Evolutionary conservation across 1,140 invertebrate genomes (phyloP), one percentile per base, ranked within the genome.

Genomic region (Lutraria rhynchaena): DNA sequence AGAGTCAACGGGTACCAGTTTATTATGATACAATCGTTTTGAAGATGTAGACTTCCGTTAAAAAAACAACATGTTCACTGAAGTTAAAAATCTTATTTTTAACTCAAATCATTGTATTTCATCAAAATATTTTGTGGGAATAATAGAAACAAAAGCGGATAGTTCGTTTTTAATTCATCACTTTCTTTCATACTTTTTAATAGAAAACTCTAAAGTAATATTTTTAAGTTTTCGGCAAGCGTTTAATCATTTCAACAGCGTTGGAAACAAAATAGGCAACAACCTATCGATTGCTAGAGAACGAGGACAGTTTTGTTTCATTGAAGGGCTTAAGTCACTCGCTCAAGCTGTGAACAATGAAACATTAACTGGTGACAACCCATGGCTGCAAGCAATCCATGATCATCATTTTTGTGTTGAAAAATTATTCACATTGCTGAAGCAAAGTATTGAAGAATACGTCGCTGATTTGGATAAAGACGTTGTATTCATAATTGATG

Each of bases 221-320:
- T 80, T 88, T 11, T 17, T 88, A 0, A 75, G 81, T 41, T 81
- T 88, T 24, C 35, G 75, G 22, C 87, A 88, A 46, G 83, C 83
- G 15, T 87, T 87, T 27, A 83, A 84, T 55, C 88, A 89, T 86
- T 89, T 83, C 60, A 85, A 82, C 61, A 61, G 76, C 3, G 84
- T 89, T 37, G 81, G 86, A 19, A 81, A 83, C 46, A 89, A 89
- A 69, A 77, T 87, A 61, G 87, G 88, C 24, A 49, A 70, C 35
- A 86, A 86, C 55, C 65, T 89, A 51, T 61, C 83, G 19, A 41
- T 58, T n/a, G 70, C 78, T 9, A 76, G 49, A 53, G 85, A 86
- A 35, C 24, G 55, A 35, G 82, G 83, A 29, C 61, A 86, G 9
- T 74, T 89, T 24, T 13, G 70, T 13, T 87, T 88, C 46, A 58